These are phyloP conservation scores for Drosophila miranda DNA, from an alignment of 1,140 invertebrate species.

Conservation along the genomic window DNA sequence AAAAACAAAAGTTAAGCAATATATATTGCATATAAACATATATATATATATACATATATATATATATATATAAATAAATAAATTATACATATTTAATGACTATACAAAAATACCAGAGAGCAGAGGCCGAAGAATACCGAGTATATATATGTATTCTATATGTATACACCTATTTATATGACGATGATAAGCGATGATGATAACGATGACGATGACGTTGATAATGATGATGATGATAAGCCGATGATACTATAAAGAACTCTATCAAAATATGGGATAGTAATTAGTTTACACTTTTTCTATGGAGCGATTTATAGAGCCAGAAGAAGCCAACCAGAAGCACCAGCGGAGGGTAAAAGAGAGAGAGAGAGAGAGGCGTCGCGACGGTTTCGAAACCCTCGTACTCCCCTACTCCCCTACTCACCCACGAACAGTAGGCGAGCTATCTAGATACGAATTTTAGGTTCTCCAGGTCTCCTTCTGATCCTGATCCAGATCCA, in stretches of 20 bases:
- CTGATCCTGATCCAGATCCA: conserved; percentile 3
- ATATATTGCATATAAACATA: conserved; percentile 71
- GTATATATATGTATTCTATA: conserved; percentile 59
- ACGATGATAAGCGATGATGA: conserved; percentile 1
- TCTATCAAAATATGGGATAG: conserved; percentile 72
- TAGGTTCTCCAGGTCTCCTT: conserved; percentile 26
- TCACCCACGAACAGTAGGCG: conserved; percentile 2
- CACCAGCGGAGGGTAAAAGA: conserved; percentile 16
- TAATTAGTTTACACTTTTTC: conserved; percentile 79
- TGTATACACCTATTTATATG: conserved; percentile 67
- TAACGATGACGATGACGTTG: conserved; percentile 5
- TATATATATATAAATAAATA: conserved; percentile 40
- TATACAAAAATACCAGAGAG: conserved; percentile 43
- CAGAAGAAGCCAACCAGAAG: conserved; percentile 25
- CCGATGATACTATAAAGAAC: conserved; percentile 58
- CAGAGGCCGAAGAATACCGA: conserved; percentile 44
- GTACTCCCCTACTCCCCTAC: conserved; percentile 7
- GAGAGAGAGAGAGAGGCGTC: conserved; percentile 29
- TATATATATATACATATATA: conserved; percentile 42
- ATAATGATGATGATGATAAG: not conserved
- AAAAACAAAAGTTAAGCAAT: conserved; percentile 65
- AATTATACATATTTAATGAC: conserved; percentile 73
- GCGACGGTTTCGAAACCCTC: conserved; percentile 57
- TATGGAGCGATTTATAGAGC: conserved; percentile 78
- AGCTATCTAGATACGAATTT: conserved; percentile 61